These are phyloP conservation scores for Myotis brandtii DNA, from an alignment of 2,113 vertebrate genomes.

Conservation along the genomic window DNA sequence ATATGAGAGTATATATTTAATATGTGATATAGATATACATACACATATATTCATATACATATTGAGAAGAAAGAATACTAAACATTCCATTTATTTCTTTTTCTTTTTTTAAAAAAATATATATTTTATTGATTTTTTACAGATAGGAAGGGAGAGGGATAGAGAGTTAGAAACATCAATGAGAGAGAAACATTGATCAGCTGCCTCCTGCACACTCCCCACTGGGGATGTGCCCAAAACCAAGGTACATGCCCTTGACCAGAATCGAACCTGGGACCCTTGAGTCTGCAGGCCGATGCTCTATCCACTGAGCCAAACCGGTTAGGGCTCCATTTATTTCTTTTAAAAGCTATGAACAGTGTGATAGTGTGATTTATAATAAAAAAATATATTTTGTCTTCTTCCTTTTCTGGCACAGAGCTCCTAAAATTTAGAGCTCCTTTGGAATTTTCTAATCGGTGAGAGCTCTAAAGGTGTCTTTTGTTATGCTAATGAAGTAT, in stretches of 20 bases:
- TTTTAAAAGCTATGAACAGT: background rate
- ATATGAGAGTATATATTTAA: background rate
- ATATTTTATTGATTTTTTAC: no score
- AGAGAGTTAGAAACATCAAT: no score
- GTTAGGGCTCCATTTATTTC: background rate
- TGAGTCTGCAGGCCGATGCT: no score
- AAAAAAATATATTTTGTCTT: background rate
- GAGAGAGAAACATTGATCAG: no score
- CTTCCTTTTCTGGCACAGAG: background rate
- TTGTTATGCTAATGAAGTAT: background rate
- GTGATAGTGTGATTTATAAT: background rate
- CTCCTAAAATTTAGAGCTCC: background rate
- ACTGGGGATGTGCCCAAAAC: no score
- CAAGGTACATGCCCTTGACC: no score
- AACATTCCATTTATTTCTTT: background rate
- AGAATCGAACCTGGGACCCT: no score
- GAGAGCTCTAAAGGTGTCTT: background rate
- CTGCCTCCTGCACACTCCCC: no score
- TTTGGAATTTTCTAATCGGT: background rate
- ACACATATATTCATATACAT: background rate
- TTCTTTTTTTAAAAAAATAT: no score
- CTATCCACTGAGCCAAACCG: no score
- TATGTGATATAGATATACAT: background rate
- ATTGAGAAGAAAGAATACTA: conserved; percentile 1
- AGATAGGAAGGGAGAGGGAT: no score